Evolutionary conservation across 2,113 vertebrate genomes (phyloP), one percentile per base, ranked within the genome.

Genomic region (Dicerorhinus sumatrensis): DNA sequence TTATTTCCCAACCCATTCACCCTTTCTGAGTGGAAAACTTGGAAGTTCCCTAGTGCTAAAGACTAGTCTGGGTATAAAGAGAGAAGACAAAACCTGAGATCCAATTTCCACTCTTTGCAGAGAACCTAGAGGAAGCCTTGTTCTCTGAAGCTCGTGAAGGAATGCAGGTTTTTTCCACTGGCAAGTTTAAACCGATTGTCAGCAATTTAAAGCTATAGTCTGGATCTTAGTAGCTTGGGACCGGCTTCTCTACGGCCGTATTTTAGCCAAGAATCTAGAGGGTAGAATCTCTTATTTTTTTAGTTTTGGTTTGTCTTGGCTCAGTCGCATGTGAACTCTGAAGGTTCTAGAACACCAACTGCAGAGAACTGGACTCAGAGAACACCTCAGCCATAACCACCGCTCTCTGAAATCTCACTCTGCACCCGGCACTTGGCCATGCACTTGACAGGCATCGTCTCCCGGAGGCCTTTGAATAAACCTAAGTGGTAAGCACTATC

Each of bases 121-220:
- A 87, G 72, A 89, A 27, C 23, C 48, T 23, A 2, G 46, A 73
- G 63, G 31, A 36, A 87, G 39, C 3, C 85, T 89, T 73, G 51
- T 67, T 75, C 73, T 70, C 60, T 75, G 25, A 80, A 81, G 48
- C 69, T 80, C 48, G 48, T 27, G 5, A 10, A 58, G 23, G 72
- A 81, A 85, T 51, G 31, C 2, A 21, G 39, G 14, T 46, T 86
- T 89, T 46, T 46, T 17, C 10, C 33, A 16, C 16, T 58, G 67
- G 83, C 91, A 60, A 84, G 60, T 94, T 94, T 76, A 72, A 96
- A 70, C 21, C 91, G 85, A n/a, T n/a, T 8, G 48, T 54, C 58
- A 89, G 73, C 31, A 14, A 65, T 42, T 89, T 65, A 63, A 70
- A 88, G 21, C 31, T 36, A 1, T 2, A 62, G n/a, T 8, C n/a